Evolutionary conservation across 1,140 invertebrate genomes (phyloP), one percentile per base, ranked within the genome.

Genomic region (Zaprionus gabonicus): DNA sequence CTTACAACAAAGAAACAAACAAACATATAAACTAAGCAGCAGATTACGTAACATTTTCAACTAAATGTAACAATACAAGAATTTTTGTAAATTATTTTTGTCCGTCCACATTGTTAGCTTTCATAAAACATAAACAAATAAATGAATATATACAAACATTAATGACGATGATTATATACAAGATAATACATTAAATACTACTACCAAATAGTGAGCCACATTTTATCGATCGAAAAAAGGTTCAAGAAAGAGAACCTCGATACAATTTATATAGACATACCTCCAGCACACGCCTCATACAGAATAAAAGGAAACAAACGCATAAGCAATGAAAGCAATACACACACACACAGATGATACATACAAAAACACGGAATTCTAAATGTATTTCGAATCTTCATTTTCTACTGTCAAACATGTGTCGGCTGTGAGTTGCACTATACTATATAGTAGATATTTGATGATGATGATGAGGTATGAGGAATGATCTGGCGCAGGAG

Each of bases 91-190:
- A 90, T 92, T 92, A 84, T 92, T 92, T 92, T 92, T 90, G 84
- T 92, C 91, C 91, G 91, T 92, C 91, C 91, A 92, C 91, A 92
- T 91, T 92, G 87, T 92, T 91, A 92, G 87, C 91, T 92, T 92
- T 92, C 91, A 91, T 92, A 92, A 82, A 73, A 80, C 60, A 84
- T 80, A 82, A 73, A 76, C 70, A 76, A 67, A 80, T 58, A 76
- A 63, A 80, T 44, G 67, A 70, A 79, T 70, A 82, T 85, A 85
- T 69, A 70, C 28, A 75, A 46, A 46, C 17, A 78, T 58, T 75
- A 70, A 23, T 13, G 46, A 51, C 17, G 41, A 46, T 46, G 41
- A 46, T 57, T 78, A 74, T 70, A 76, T 66, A 59, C 25, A 70
- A 71, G 57, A 73, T 60, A 76, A 51, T 74, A 46, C n/a, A 46